These are phyloP conservation scores for Calameuta pallipes DNA, from an alignment of 2,888 invertebrate genomes.

Conservation along the genomic window DNA sequence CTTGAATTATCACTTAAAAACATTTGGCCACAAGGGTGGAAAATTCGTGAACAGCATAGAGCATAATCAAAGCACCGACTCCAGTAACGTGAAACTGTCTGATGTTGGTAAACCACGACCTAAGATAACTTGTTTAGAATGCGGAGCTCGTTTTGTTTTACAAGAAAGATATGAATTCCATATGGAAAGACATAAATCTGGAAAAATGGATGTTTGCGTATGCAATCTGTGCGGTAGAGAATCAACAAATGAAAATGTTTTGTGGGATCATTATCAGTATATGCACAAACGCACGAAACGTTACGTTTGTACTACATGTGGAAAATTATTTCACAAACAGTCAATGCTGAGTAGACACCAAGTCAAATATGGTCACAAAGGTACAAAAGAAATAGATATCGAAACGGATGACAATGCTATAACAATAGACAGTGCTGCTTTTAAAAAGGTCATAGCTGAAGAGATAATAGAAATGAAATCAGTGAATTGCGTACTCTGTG, in stretches of 20 bases:
- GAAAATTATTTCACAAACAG: constrained; percentile 21
- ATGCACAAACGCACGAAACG: constrained; percentile 23
- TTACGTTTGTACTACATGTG: constrained; percentile 22
- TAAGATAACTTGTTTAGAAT: constrained; percentile 18
- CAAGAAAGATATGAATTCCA: constrained; percentile 22
- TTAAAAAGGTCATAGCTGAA: constrained; percentile 20
- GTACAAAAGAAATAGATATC: constrained; percentile 16
- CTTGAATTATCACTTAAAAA: constrained; percentile 19
- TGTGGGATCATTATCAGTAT: constrained; percentile 24
- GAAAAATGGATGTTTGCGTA: constrained; percentile 16
- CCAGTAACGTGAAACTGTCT: constrained; percentile 10
- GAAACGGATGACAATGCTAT: constrained; percentile 18
- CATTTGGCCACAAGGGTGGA: constrained; percentile 19
- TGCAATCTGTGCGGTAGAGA: constrained; percentile 19
- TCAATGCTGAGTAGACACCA: constrained; percentile 21
- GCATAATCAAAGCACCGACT: not conserved
- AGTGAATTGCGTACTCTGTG: constrained; percentile 20
- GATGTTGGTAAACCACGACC: constrained; percentile 17
- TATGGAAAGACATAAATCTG: constrained; percentile 18
- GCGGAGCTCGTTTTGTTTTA: constrained; percentile 19
- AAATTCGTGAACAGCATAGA: constrained; percentile 7
- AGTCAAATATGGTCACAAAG: constrained; percentile 20
- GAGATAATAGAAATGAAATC: constrained; percentile 23
- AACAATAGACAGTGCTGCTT: constrained; percentile 19
- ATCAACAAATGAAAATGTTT: constrained; percentile 20